These are phyloP conservation scores for Anniella stebbinsi DNA, from an alignment of 2,797 vertebrate genomes.

Conservation along the genomic window DNA sequence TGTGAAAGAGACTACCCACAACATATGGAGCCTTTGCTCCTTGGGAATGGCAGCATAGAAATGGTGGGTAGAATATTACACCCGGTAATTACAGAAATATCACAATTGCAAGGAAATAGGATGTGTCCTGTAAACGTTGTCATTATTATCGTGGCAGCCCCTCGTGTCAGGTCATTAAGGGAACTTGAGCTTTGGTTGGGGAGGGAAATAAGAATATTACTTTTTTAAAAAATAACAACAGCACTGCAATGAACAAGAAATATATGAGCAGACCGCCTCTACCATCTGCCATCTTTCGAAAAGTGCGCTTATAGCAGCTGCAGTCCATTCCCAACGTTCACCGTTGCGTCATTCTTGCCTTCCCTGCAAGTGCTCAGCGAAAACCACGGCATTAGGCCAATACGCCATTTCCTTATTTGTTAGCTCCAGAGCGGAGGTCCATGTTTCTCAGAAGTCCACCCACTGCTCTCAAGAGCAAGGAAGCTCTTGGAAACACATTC, in stretches of 20 bases:
- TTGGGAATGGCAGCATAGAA: constrained; percentile 25
- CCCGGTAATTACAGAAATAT: constrained; percentile 33
- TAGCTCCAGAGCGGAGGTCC: not conserved
- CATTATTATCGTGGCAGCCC: not conserved
- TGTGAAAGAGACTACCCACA: not conserved
- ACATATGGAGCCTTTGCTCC: constrained; percentile 17
- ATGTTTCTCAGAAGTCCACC: not conserved
- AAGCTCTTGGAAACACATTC: not conserved
- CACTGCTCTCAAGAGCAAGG: not conserved
- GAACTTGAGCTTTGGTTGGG: constrained; percentile 12
- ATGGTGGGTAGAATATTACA: constrained; percentile 33
- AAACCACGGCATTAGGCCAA: not conserved
- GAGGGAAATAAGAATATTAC: constrained; percentile 35
- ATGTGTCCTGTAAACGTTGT: constrained; percentile 24
- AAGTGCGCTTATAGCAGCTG: not conserved
- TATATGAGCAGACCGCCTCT: not conserved
- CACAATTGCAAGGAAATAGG: constrained; percentile 35
- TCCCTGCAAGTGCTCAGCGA: not conserved
- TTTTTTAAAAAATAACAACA: not conserved
- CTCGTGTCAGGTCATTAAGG: constrained; percentile 10
- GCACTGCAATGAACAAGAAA: constrained; percentile 13
- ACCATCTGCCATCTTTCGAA: constrained; percentile 17
- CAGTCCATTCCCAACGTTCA: not conserved
- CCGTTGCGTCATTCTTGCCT: not conserved
- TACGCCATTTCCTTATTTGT: not conserved